A percentile compares a stretch with the other conserved stretches of the same genome.
phyloP scores from a whole-genome alignment of 53 echinoderm and acorn worm species.

The Temnopleurus reevesii region DNA sequence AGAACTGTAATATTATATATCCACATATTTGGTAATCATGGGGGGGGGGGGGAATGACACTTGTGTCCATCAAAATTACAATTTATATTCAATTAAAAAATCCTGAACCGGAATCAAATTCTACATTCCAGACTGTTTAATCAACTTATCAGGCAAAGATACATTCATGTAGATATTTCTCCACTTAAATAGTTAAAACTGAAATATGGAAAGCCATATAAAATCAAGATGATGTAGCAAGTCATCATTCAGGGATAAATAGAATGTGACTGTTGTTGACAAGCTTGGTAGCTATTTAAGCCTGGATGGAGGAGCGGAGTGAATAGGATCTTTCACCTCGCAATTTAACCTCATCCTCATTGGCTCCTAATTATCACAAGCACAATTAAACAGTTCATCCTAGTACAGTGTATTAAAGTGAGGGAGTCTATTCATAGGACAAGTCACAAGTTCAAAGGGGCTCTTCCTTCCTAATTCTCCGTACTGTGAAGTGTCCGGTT shows the following conservation, averaged over 20 bases:
- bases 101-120: neutral
- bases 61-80: no score
- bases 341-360: conserved; percentile 37
- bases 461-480: conserved; percentile 1
- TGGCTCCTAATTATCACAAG: conserved; percentile 39
- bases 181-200: neutral
- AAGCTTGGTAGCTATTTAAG: neutral
- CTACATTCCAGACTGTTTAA: neutral
- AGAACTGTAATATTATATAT: no score
- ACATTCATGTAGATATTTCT: neutral
- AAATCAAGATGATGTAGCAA: neutral
- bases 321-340: conserved; percentile 29
- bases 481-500: neutral
- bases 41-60: no score
- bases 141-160: neutral
- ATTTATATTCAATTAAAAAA: neutral
- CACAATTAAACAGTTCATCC: neutral
- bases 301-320: neutral
- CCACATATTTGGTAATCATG: no score
- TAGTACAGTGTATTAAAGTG: neutral
- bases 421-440: neutral
- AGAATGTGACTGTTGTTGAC: conserved; percentile 31
- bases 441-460: conserved; percentile 30
- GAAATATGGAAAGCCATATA: neutral
- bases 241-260: neutral